These are phyloP conservation scores for Amphimedon queenslandica DNA, from an alignment of 37 sponge, comb jelly and placozoan genomes.

Conservation along the genomic window DNA sequence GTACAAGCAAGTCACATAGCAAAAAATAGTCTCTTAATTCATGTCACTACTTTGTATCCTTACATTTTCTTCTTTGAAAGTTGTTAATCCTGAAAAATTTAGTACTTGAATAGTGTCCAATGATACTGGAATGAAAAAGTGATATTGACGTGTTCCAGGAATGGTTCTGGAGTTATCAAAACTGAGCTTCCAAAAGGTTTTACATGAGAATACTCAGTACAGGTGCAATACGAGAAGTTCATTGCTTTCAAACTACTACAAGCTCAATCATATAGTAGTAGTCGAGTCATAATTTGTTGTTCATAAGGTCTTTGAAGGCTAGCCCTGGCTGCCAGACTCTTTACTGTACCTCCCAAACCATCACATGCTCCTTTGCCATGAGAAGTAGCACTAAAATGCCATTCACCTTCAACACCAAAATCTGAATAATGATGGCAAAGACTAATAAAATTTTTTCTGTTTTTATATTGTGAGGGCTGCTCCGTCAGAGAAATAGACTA, in stretches of 20 bases:
- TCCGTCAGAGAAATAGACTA: constrained; percentile 49
- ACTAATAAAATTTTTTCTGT: constrained; percentile 48
- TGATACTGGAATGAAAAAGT: constrained; percentile 28
- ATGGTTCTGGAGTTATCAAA: constrained; percentile 42
- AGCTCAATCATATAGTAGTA: constrained; percentile 47
- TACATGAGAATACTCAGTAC: constrained; percentile 19
- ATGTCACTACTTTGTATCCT: constrained; percentile 5
- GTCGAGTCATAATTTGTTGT: constrained; percentile 55
- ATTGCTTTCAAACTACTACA: constrained; percentile 11
- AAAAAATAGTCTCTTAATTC: constrained; percentile 13
- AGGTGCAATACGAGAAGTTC: constrained; percentile 23
- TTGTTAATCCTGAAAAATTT: constrained; percentile 12
- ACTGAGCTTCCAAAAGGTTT: constrained; percentile 8
- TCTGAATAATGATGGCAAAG: constrained; percentile 41
- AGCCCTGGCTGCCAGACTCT: constrained; percentile 47
- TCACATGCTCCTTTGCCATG: constrained; percentile 66
- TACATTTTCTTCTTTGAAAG: constrained; percentile 14
- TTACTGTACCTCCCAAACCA: constrained; percentile 61
- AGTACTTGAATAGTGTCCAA: constrained; percentile 5
- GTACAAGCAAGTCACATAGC: constrained; percentile 33
- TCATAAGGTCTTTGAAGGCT: constrained; percentile 54
- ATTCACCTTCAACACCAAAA: constrained; percentile 50
- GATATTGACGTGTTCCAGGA: constrained; percentile 39
- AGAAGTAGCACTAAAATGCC: constrained; percentile 65
- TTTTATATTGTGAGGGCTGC: constrained; percentile 38